These are phyloP conservation scores for Shargacucullia verbasci DNA, from an alignment of 2,888 invertebrate genomes.

Conservation along the genomic window DNA sequence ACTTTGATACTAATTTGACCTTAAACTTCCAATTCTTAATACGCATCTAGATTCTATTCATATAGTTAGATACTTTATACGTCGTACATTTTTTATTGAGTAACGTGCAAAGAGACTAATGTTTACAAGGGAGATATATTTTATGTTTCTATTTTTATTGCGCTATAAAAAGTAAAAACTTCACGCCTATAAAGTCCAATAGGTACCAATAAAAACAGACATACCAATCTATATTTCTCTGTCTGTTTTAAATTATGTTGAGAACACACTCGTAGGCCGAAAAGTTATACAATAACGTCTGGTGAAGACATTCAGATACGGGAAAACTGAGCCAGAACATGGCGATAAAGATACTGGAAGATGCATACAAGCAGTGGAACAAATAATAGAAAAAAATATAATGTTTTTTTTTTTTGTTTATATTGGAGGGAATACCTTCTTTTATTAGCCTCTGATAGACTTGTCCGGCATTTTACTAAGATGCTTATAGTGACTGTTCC, in stretches of 20 bases:
- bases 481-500: no score
- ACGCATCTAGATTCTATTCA: no score
- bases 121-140: conserved; percentile 35
- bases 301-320: conserved; percentile 39
- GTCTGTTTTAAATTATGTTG: conserved; percentile 32
- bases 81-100: conserved; percentile 33
- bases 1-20: no score
- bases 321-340: conserved; percentile 30
- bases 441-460: no score
- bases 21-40: no score
- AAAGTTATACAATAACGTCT: conserved; percentile 53
- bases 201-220: conserved; percentile 28
- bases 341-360: conserved; percentile 28
- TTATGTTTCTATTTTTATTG: conserved; percentile 38
- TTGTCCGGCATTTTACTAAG: no score
- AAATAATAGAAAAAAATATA: no score
- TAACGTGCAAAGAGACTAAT: conserved; percentile 22
- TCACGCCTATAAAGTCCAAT: conserved; percentile 30
- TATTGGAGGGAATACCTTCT: no score
- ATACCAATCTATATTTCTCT: conserved; percentile 34
- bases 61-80: neutral
- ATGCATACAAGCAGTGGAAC: no score
- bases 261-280: conserved; percentile 23
- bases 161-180: conserved; percentile 40
- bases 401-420: no score